Percentiles rank a stretch among this genome's conserved stretches.
These are phyloP conservation scores for Lordiphosa collinella DNA, from an alignment of 1,140 invertebrate genomes.

Conservation along the genomic window DNA sequence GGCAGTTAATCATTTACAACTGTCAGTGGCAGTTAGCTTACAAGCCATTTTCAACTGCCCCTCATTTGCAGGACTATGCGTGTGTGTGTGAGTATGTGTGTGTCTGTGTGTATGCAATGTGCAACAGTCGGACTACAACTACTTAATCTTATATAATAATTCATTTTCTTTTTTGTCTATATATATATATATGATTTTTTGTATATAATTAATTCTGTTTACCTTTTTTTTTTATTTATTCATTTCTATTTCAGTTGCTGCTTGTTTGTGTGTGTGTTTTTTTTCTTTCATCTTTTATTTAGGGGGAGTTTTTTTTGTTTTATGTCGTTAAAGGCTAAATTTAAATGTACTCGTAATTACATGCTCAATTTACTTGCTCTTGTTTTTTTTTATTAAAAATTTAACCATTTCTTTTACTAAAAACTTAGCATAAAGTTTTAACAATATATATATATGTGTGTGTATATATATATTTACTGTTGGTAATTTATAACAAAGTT, in stretches of 20 bases:
- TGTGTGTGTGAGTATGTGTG: conserved; percentile 22
- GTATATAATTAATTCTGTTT: conserved; percentile 32
- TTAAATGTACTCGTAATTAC: conserved; percentile 52
- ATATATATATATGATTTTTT: conserved; percentile 36
- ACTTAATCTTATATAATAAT: conserved; percentile 69
- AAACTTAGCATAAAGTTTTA: conserved; percentile 77
- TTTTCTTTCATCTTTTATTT: conserved; percentile 34
- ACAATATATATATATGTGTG: conserved; percentile 60
- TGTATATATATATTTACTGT: conserved; percentile 17
- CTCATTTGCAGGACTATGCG: conserved; percentile 17
- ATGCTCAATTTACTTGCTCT: conserved; percentile 37
- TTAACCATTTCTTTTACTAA: conserved; percentile 70
- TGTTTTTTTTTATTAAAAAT: conserved; percentile 61
- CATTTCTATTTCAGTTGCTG: conserved; percentile 19
- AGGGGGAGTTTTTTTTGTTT: conserved; percentile 27
- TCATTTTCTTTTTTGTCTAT: conserved; percentile 53
- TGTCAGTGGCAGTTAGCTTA: conserved; percentile 31
- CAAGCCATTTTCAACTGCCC: not conserved
- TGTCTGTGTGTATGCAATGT: conserved; percentile 34
- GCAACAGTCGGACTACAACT: conserved; percentile 69
- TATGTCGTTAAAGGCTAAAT: conserved; percentile 60
- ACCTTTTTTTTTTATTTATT: conserved; percentile 9
- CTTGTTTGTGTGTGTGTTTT: conserved; percentile 30
- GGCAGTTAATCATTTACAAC: conserved; percentile 42
- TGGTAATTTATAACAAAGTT: conserved; percentile 51